A percentile compares a stretch with the other conserved stretches of the same genome.
phyloP scores from a whole-genome alignment of 1,140 invertebrate species.

The Triops cancriformis region DNA sequence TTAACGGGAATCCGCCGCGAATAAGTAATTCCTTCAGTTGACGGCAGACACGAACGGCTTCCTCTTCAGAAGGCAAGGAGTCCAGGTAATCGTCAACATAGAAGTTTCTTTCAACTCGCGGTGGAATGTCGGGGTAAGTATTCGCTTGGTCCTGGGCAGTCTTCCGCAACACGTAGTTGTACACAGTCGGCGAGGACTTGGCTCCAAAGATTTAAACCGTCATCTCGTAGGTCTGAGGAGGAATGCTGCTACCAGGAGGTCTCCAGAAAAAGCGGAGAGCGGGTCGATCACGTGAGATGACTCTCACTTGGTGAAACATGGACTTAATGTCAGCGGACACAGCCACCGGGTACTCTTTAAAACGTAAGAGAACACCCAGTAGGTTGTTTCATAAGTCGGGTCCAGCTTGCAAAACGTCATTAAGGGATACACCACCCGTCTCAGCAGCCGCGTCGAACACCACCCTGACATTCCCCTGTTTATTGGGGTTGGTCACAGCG shows the following conservation, averaged over 20 bases:
- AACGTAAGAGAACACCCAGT: slow-evolving; percentile 27
- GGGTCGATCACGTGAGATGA: slow-evolving; percentile 26
- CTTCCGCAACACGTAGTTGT: too few species aligned
- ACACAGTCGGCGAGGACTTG: slow-evolving; percentile 29
- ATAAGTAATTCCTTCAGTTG: neutral
- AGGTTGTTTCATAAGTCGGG: too few species aligned
- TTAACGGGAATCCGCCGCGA: slow-evolving; percentile 6
- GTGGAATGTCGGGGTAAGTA: too few species aligned
- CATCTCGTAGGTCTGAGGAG: slow-evolving; percentile 29
- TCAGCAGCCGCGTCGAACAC: too few species aligned
- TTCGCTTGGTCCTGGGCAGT: too few species aligned
- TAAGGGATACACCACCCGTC: too few species aligned
- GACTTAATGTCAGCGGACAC: slow-evolving; percentile 28
- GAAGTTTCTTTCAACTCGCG: too few species aligned
- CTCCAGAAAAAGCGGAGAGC: slow-evolving; percentile 32
- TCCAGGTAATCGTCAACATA: too few species aligned
- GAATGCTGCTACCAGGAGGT: neutral
- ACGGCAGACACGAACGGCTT: neutral
- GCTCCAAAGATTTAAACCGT: slow-evolving; percentile 30
- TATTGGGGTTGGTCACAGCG: too few species aligned
- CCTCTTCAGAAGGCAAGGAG: neutral
- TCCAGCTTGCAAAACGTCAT: too few species aligned
- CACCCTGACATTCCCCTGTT: too few species aligned
- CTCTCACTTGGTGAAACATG: slow-evolving; percentile 28
- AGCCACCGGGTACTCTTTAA: slow-evolving; percentile 24